These are phyloP conservation scores for Pseudobourletiella spinata DNA, from an alignment of 1,140 invertebrate genomes.

Conservation along the genomic window DNA sequence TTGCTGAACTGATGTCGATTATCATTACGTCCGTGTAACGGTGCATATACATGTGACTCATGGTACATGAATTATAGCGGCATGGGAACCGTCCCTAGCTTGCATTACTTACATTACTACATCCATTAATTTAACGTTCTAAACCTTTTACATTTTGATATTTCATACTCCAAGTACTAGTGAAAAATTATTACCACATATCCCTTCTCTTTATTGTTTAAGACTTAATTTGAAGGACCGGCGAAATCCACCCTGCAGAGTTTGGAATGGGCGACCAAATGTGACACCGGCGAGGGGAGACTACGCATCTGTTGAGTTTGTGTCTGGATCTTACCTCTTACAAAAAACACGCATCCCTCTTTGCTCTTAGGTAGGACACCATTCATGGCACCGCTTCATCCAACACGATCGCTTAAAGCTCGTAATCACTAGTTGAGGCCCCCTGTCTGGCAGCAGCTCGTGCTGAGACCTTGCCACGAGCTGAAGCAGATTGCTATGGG, in stretches of 20 bases:
- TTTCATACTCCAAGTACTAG: too few relatives aligned
- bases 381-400: conserved; percentile 15
- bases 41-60: too few relatives aligned
- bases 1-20: too few relatives aligned
- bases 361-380: conserved; percentile 9
- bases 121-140: too few relatives aligned
- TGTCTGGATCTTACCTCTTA: conserved; percentile 15
- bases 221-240: too few relatives aligned
- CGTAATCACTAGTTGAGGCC: conserved; percentile 37
- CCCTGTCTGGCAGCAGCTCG: conserved; percentile 37
- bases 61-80: too few relatives aligned
- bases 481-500: conserved; percentile 33
- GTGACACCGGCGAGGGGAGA: conserved; percentile 37
- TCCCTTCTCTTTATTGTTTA: too few relatives aligned
- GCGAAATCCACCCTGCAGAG: conserved; percentile 40
- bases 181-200: too few relatives aligned
- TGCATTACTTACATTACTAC: too few relatives aligned
- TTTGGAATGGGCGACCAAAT: conserved; percentile 36
- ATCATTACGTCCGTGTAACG: too few relatives aligned
- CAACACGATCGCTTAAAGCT: conserved; percentile 31
- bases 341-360: conserved; percentile 30
- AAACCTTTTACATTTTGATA: too few relatives aligned
- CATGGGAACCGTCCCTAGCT: too few relatives aligned
- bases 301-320: conserved; percentile 38
- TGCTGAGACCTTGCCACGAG: conserved; percentile 40